A percentile compares a stretch with the other conserved stretches of the same genome.
Evolutionary conservation across 2,888 invertebrate genomes (phyloP).

Genomic region (Cheilosia scutellata): DNA sequence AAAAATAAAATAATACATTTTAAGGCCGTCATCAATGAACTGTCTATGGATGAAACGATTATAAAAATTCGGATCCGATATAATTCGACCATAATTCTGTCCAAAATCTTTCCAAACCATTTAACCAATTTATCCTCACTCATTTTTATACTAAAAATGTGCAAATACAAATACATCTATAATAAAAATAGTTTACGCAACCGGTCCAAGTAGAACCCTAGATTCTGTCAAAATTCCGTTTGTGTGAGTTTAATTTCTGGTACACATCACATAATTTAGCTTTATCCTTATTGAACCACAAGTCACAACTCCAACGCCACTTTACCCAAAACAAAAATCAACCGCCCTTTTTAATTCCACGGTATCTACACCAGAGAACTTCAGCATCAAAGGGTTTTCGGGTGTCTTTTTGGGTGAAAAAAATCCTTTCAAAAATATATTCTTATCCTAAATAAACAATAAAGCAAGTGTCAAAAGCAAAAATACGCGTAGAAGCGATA

Average conservation of each 20-base stretch:
- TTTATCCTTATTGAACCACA: constrained; percentile 1
- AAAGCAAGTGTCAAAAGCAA: constrained; percentile 73
- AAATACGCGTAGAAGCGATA: constrained; percentile 38
- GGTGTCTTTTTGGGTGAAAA: constrained; percentile 62
- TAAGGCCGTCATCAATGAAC: background rate
- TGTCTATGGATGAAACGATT: background rate
- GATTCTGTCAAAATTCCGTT: too few species aligned
- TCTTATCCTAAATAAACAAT: constrained; percentile 75
- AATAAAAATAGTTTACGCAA: background rate
- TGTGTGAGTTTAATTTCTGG: too few species aligned
- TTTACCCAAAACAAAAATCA: too few species aligned
- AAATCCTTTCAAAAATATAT: constrained; percentile 73
- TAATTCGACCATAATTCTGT: too few species aligned
- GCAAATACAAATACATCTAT: background rate
- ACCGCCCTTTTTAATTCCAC: constrained; percentile 33
- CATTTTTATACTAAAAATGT: background rate
- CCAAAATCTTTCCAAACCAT: background rate
- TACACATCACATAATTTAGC: background rate
- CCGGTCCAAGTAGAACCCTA: too few species aligned
- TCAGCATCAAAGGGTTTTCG: constrained; percentile 63
- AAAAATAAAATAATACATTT: too few species aligned
- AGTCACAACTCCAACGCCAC: constrained; percentile 11
- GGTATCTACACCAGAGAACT: background rate
- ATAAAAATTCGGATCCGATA: too few species aligned
- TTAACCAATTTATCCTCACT: background rate